A percentile compares a stretch with the other conserved stretches of the same genome.
These are phyloP conservation scores for Isoperla grammatica DNA, from an alignment of 2,888 invertebrate genomes.

Conservation along the genomic window DNA sequence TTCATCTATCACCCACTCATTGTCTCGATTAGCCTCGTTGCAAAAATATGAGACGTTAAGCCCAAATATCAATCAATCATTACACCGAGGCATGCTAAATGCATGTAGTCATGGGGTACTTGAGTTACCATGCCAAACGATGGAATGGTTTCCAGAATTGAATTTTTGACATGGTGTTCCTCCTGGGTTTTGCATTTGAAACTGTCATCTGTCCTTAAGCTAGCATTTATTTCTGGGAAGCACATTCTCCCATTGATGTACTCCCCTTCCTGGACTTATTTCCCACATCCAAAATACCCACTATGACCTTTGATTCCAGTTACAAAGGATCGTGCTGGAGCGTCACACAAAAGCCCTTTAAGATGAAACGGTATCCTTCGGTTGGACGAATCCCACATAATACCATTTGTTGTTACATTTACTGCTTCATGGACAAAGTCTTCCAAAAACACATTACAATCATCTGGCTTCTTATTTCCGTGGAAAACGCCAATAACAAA, in stretches of 20 bases:
- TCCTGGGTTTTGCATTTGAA: slow-evolving; percentile 18
- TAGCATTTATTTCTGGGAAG: slow-evolving; percentile 9
- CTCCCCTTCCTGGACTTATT: slow-evolving; percentile 21
- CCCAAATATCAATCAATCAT: no score
- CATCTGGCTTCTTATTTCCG: slow-evolving; percentile 27
- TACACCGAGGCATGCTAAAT: slow-evolving; percentile 1
- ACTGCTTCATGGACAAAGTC: slow-evolving; percentile 23
- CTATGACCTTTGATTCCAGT: slow-evolving; percentile 20
- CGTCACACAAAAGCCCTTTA: slow-evolving; percentile 26
- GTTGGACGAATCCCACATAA: neutral
- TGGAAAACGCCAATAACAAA: slow-evolving; percentile 25
- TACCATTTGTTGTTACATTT: slow-evolving; percentile 12
- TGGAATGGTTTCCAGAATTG: neutral
- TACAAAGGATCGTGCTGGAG: slow-evolving; percentile 28
- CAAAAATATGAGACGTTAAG: no score
- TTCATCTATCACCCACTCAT: no score
- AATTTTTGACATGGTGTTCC: slow-evolving; percentile 25
- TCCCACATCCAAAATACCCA: slow-evolving; percentile 25
- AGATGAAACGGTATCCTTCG: slow-evolving; percentile 10
- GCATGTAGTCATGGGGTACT: slow-evolving; percentile 7
- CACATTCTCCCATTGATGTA: slow-evolving; percentile 17
- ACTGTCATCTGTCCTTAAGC: slow-evolving; percentile 22
- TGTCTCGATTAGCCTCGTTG: no score
- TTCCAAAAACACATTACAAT: slow-evolving; percentile 22
- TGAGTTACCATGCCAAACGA: slow-evolving; percentile 6